phyloP scores from a whole-genome alignment of 2,888 invertebrate species.

The Polydrusus tereticollis region DNA sequence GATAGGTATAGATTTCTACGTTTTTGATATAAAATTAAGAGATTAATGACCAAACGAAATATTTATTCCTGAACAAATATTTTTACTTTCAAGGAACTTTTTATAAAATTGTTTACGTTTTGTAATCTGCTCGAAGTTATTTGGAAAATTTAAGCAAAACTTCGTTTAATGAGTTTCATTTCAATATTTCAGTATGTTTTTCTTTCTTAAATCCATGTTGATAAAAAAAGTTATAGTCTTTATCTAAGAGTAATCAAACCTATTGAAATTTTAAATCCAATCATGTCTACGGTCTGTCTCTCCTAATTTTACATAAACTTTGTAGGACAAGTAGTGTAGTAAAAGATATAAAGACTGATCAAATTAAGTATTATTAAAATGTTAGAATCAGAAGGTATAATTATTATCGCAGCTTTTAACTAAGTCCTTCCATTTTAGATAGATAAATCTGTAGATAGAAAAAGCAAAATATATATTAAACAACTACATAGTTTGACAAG shows the following conservation, averaged over 20 bases:
- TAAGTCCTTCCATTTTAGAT: conserved; percentile 35
- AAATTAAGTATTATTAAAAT: conserved; percentile 44
- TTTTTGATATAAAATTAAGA: background rate
- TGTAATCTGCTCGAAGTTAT: too few relatives aligned
- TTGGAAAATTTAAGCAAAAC: background rate
- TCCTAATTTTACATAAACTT: conserved; percentile 15
- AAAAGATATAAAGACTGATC: conserved; percentile 44
- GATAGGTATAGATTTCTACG: background rate
- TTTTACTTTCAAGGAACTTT: too few relatives aligned
- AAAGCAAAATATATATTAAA: conserved; percentile 11
- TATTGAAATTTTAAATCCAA: too few relatives aligned
- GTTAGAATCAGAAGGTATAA: conserved; percentile 18
- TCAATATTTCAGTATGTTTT: too few relatives aligned
- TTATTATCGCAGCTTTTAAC: conserved; percentile 27
- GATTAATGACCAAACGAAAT: too few relatives aligned
- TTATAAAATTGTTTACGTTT: too few relatives aligned
- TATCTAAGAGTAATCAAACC: too few relatives aligned
- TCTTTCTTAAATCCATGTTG: too few relatives aligned
- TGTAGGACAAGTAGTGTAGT: conserved; percentile 21
- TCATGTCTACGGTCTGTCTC: background rate
- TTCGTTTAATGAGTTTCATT: background rate
- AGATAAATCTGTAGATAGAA: conserved; percentile 31
- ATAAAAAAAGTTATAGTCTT: too few relatives aligned
- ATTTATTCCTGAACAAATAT: too few relatives aligned
- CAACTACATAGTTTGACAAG: conserved; percentile 11